Evolutionary conservation across 2,113 vertebrate species (phyloP).

Genomic region (Hemibagrus wyckioides): DNA sequence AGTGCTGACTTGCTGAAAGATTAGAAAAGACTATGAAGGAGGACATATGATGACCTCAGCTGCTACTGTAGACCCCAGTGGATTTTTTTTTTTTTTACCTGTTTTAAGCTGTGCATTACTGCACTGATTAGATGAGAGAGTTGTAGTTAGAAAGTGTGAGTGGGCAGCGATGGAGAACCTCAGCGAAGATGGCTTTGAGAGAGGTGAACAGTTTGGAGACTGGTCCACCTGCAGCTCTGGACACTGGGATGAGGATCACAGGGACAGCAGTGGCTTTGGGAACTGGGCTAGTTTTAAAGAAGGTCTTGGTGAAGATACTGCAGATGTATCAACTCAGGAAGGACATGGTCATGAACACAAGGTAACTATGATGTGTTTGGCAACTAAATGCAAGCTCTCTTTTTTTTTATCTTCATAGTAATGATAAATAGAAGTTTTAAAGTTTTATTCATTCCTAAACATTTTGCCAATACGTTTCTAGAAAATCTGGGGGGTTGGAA

Average conservation of each 20-base stretch:
- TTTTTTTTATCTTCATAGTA: neutral
- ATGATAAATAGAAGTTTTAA: neutral
- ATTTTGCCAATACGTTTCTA: neutral
- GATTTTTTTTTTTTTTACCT: neutral
- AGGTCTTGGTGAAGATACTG: neutral
- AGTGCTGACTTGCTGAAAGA: neutral
- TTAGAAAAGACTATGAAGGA: neutral
- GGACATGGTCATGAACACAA: slow-evolving; percentile 6
- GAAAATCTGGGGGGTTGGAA: neutral
- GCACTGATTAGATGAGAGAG: neutral
- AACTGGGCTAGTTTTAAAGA: slow-evolving; percentile 42
- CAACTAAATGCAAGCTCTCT: neutral
- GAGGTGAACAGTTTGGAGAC: slow-evolving; percentile 29
- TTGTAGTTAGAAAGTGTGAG: slow-evolving; percentile 19
- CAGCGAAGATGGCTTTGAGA: slow-evolving; percentile 34
- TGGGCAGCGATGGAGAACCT: slow-evolving; percentile 20
- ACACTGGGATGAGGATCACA: slow-evolving; percentile 5
- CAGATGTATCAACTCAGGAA: neutral
- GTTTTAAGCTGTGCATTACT: neutral
- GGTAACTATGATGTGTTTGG: slow-evolving; percentile 7
- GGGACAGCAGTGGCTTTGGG: slow-evolving; percentile 19
- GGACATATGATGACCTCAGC: neutral
- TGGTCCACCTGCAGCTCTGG: slow-evolving; percentile 39
- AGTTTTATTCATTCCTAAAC: neutral
- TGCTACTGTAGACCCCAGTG: neutral